Base-by-base conservation (phyloP, 2,113 vertebrate genomes). In the Euleptes europaea region DNA sequence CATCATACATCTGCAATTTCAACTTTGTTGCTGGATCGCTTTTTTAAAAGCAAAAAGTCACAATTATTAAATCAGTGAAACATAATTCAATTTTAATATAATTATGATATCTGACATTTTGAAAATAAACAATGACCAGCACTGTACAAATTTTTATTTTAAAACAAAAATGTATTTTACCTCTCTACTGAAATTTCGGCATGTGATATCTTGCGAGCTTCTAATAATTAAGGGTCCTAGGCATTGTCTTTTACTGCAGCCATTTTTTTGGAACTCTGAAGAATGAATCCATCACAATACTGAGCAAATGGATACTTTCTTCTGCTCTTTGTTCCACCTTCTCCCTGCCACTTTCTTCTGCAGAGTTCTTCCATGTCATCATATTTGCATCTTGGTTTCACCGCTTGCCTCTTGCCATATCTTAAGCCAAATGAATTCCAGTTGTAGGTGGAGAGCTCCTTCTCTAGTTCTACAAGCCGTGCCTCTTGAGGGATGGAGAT, bases 391-490 rank as follows among this genome's bases (percentile, higher is more conserved):
- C n/a, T 78, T 15, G 51, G 66, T 65, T n/a, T 51, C 26, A n/a
- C 23, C 2, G n/a, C 38, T 78, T 78, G 81, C 85, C 95, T 91
- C 90, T 95, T 95, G 60, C 97, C 96, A 0, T 96, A 97, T 84
- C 96, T 94, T 65, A 97, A 91, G 15, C 97, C 96, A 2, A 97
- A 97, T 14, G 96, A 96, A 82, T 97, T 97, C 93, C 95, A 96
- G 87, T 97, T 96, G 90, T 95, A 97, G 35, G 95, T 72, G 0
- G 95, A 88, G n/a, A 94, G 86, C 74, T 95, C 94, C 71, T 94
- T 89, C 65, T 94, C 92, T 4, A 91, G 90, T 83, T 93, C 95
- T 77, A 94, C 94, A 54, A 87, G 85, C 87, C 84, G 51, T 0
- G 88, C 17, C 14, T 86, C 87, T 33, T 86, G 80, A 14, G 84